Conservation (phyloP, 2,888 invertebrate species). For the Megamerina dolium region DNA sequence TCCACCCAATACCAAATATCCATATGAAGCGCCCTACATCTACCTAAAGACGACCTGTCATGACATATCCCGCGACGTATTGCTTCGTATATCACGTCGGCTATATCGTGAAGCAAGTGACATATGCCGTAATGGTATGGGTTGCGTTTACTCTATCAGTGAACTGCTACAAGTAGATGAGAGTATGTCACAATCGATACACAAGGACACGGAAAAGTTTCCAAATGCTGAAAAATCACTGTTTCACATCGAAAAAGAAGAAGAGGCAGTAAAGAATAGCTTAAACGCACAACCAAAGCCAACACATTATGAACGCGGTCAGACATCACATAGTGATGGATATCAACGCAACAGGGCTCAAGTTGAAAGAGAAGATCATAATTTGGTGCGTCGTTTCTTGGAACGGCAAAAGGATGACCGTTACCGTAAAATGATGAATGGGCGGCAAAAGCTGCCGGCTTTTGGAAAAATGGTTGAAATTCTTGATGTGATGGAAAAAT, state of each 20-base stretch:
- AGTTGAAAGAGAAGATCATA: slow-evolving; percentile 57
- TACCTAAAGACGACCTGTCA: slow-evolving; percentile 61
- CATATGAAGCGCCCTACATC: slow-evolving; percentile 66
- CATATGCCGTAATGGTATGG: slow-evolving; percentile 62
- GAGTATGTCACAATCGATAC: slow-evolving; percentile 57
- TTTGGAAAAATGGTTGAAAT: slow-evolving; percentile 67
- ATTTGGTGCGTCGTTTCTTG: slow-evolving; percentile 57
- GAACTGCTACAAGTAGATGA: slow-evolving; percentile 66
- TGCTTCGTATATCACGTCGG: slow-evolving; percentile 60
- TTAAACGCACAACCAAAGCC: slow-evolving; percentile 47
- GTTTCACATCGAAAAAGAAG: slow-evolving; percentile 52
- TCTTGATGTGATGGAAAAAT: slow-evolving; percentile 58
- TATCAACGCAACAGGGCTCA: slow-evolving; percentile 52
- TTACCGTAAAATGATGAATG: slow-evolving; percentile 62
- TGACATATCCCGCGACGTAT: slow-evolving; percentile 59
- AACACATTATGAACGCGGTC: slow-evolving; percentile 61
- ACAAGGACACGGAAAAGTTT: slow-evolving; percentile 53
- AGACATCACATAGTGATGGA: slow-evolving; percentile 53
- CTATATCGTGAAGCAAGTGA: slow-evolving; percentile 63
- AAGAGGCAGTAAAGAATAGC: neutral
- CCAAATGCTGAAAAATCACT: slow-evolving; percentile 54
- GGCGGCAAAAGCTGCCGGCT: slow-evolving; percentile 63
- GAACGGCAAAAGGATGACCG: slow-evolving; percentile 57
- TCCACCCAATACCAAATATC: slow-evolving; percentile 64
- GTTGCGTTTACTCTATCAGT: slow-evolving; percentile 65